Evolutionary conservation across 2,888 invertebrate species (phyloP), one percentile per base, ranked within the genome.

Genomic region (Heliconius cydno): DNA sequence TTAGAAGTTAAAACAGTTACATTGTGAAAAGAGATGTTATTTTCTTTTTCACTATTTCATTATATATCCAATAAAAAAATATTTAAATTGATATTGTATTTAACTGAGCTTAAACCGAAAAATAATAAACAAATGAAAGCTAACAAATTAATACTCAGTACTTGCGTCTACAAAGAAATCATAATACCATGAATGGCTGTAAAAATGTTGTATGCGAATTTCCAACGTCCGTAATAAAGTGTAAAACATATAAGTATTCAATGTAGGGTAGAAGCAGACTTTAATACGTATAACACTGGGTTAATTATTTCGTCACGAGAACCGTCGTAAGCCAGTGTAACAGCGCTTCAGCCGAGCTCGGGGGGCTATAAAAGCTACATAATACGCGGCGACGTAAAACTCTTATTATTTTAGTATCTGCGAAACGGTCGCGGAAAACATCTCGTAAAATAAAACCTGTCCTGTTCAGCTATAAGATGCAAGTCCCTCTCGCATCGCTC

Each of bases 401-500:
- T 93, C 92, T 94, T 94, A 94, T 94, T 94, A 94, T 94, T 94
- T 94, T 93, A 94, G 93, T 94, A 94, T 94, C 94, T 93, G 93
- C 89, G 92, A 94, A 94, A 92, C 91, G 90, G 92, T 91, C 90
- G 91, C 89, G 89, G 91, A 91, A 92, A 93, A 93, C 93, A 94
- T 92, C 90, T 92, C 93, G 91, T 94, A 93, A 94, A 94, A 94
- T 92, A 92, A 92, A 93, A 93, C 90, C 90, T 91, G 91, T 91
- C 90, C 88, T 89, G 85, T 84, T 85, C 88, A 89, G 85, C 85
- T 85, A 88, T 88, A 88, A 89, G 90, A 91, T 90, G 91, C 91
- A 90, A 90, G 89, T 85, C 86, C 86, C 86, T 87, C 86, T 88
- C 88, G 86, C 86, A 81, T 85, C 87, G 89, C 88, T 88, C 90